Evolutionary conservation across 2,113 vertebrate species (phyloP), one percentile per base, ranked within the genome.

Genomic region (Microtus oregoni): DNA sequence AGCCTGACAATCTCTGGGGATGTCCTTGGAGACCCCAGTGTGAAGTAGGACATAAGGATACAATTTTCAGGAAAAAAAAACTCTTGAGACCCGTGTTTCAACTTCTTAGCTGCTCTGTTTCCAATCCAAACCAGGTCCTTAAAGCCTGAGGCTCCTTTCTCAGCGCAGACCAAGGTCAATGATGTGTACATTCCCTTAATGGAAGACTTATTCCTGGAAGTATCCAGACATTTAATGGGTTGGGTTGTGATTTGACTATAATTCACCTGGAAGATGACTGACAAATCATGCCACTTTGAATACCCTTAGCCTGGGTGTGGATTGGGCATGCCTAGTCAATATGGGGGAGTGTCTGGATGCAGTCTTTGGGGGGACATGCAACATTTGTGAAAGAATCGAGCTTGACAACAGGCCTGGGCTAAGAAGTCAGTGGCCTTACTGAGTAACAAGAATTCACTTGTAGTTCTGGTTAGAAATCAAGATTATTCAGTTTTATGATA

Each of bases 21-120:
- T 8, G 20, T 86, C 6, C 38, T 10, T 85, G 89, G 86, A 91
- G 95, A 92, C 41, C 26, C 47, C 67, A 52, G 10, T 22, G 79
- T 78, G 76, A 95, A 75, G 41, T 22, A 41, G 24, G 58, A 30
- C 70, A 41, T 76, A 67, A 67, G 89, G 93, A 95, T 92, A 81
- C 38, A 63, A n/a, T 94, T 97, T 96, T 15, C 41, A 94, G 90
- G 77, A 92, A 93, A 70, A 41, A 67, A 35, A 81, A 41, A 50
- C 65, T 81, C 65, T 28, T 47, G 75, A 24, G 65, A 61, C 38
- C 86, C 50, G 4, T 75, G 77, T 86, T 94, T 17, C 81, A 92
- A 72, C 38, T 44, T 41, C 58, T 75, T 67, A 58, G 50, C 67
- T 89, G 65, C 86, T 86, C 70, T 72, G 82, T 92, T 94, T 93